Evolutionary conservation across 2,797 vertebrate species (phyloP).

Genomic region (Dromococcyx pavoninus): DNA sequence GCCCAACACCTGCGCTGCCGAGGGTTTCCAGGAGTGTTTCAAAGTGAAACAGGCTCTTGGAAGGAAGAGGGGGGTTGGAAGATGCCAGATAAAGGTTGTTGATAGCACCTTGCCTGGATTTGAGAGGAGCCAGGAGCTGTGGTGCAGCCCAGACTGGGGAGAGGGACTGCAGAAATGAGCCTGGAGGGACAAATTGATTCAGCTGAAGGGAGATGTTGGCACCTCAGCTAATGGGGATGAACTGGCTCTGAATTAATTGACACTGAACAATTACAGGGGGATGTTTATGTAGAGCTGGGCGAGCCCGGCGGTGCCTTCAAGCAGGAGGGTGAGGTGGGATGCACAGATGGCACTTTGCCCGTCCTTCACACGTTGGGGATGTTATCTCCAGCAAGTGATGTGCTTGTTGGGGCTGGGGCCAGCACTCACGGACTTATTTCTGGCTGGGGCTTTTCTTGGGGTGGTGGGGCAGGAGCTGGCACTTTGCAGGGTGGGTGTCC

Average conservation of each 20-base stretch:
- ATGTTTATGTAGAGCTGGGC: neutral
- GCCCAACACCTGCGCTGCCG: neutral
- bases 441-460: neutral
- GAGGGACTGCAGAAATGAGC: neutral
- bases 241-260: neutral
- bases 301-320: neutral
- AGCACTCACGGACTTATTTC: neutral
- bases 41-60: neutral
- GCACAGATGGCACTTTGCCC: accelerated
- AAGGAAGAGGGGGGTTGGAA: neutral
- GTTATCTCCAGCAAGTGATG: accelerated
- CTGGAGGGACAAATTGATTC: neutral
- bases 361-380: accelerated
- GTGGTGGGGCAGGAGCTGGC: accelerated
- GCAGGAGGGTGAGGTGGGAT: neutral
- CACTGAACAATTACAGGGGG: neutral
- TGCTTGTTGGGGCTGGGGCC: too few relatives aligned
- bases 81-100: neutral
- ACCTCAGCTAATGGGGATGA: neutral
- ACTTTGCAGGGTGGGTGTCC: neutral
- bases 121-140: neutral
- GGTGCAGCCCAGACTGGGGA: accelerated
- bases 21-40: neutral
- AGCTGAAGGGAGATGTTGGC: neutral
- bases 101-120: neutral